Conservation (phyloP, 2,888 invertebrate species). For the Malacosoma neustria region DNA sequence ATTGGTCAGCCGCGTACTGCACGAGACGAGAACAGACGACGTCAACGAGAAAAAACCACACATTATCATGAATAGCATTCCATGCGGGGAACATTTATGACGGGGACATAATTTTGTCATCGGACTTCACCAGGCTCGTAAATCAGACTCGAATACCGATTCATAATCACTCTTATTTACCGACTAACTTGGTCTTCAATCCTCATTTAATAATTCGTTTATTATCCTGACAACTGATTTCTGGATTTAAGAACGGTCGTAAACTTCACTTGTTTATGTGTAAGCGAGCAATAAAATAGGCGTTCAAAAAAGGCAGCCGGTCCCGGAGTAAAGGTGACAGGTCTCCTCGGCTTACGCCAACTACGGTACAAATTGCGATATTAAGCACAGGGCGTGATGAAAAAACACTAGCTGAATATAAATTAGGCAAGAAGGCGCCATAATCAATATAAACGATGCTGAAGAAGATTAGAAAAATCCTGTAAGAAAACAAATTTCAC, state of each 20-base stretch:
- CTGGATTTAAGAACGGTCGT: constrained; percentile 43
- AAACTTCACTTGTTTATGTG: constrained; percentile 54
- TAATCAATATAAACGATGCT: constrained; percentile 76
- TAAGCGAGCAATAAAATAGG: constrained; percentile 53
- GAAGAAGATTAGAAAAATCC: constrained; percentile 74
- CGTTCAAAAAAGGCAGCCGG: constrained; percentile 45
- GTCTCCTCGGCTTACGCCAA: constrained; percentile 67
- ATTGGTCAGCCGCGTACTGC: constrained; percentile 1
- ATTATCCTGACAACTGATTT: constrained; percentile 33
- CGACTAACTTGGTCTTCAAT: constrained; percentile 25
- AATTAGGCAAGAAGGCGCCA: constrained; percentile 70
- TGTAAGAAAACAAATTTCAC: constrained; percentile 69
- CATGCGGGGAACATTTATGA: constrained; percentile 41
- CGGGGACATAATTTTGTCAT: constrained; percentile 45
- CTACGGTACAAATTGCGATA: constrained; percentile 73
- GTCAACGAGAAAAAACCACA: constrained; percentile 31
- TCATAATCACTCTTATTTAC: constrained; percentile 35
- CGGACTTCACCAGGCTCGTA: constrained; percentile 31
- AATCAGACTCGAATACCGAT: constrained; percentile 32
- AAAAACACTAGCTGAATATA: constrained; percentile 76
- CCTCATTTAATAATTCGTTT: constrained; percentile 47
- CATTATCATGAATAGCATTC: constrained; percentile 44
- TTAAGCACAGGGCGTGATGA: constrained; percentile 74
- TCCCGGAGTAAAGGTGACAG: constrained; percentile 64
- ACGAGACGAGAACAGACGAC: constrained; percentile 24